Percentiles rank a stretch among this genome's conserved stretches.
phyloP scores from a whole-genome alignment of 2,797 vertebrate species.

The Enteromius thamalakanensis region DNA sequence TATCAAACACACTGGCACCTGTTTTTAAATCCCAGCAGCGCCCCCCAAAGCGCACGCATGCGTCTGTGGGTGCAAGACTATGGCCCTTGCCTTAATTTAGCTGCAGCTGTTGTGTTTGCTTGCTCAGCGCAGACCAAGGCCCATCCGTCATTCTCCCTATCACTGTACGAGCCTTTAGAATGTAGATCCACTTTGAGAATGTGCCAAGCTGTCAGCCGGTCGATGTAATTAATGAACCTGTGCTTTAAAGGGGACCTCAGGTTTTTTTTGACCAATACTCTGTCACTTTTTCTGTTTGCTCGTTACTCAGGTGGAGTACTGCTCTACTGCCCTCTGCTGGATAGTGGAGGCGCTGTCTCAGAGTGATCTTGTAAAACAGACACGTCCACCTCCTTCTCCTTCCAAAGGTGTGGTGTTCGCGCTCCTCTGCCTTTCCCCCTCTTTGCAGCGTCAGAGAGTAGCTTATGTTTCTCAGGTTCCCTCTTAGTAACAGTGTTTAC shows the following conservation, averaged over 20 bases:
- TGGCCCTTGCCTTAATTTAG: slow-evolving; percentile 57
- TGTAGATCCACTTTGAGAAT: slow-evolving; percentile 29
- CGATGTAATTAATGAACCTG: slow-evolving; percentile 17
- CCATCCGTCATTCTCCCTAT: slow-evolving; percentile 49
- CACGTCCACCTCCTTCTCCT: slow-evolving; percentile 62
- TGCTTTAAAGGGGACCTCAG: not conserved
- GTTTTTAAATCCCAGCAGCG: not conserved
- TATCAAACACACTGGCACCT: slow-evolving; percentile 7
- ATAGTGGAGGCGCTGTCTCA: slow-evolving; percentile 79
- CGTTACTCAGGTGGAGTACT: slow-evolving; percentile 79
- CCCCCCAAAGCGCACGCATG: not conserved
- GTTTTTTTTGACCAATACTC: slow-evolving; percentile 13
- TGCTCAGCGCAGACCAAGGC: slow-evolving; percentile 62
- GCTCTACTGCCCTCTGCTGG: slow-evolving; percentile 81
- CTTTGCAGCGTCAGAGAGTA: slow-evolving; percentile 10
- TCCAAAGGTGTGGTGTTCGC: slow-evolving; percentile 62
- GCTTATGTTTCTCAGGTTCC: slow-evolving; percentile 46
- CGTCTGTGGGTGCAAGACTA: slow-evolving; percentile 39
- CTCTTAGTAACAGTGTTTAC: slow-evolving; percentile 24
- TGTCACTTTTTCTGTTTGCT: slow-evolving; percentile 5
- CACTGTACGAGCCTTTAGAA: slow-evolving; percentile 16
- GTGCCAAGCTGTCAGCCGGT: slow-evolving; percentile 28
- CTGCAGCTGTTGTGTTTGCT: slow-evolving; percentile 67
- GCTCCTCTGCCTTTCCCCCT: slow-evolving; percentile 18
- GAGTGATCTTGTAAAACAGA: slow-evolving; percentile 73